A percentile compares a stretch with the other conserved stretches of the same genome.
Evolutionary conservation across 2,113 vertebrate species (phyloP).

Genomic region (Rhabdornis inornatus): DNA sequence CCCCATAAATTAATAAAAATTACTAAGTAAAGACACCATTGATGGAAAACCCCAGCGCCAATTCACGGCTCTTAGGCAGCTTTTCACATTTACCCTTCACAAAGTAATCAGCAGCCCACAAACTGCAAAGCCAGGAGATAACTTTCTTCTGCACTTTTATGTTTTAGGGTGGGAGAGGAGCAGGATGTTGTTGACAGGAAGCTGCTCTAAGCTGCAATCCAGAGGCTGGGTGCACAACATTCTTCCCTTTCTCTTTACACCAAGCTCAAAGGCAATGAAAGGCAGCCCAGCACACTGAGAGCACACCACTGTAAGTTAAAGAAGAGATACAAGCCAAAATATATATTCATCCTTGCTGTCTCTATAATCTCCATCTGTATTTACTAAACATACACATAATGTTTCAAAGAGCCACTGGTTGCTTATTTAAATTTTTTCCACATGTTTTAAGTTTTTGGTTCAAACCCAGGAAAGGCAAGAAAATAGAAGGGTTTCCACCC

Average conservation of each 20-base stretch:
- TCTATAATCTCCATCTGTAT: neutral
- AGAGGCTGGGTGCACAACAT: neutral
- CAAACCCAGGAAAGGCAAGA: neutral
- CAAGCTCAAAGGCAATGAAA: neutral
- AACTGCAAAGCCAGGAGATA: neutral
- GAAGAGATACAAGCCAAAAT: neutral
- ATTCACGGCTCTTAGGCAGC: neutral
- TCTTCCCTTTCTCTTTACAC: neutral
- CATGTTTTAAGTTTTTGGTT: conserved; percentile 33
- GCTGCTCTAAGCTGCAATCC: neutral
- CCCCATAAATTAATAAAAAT: neutral
- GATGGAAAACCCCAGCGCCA: neutral
- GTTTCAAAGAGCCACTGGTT: neutral
- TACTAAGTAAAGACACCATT: neutral
- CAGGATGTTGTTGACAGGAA: neutral
- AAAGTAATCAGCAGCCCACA: neutral
- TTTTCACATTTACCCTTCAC: neutral
- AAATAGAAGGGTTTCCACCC: conserved; percentile 55
- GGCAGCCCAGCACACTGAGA: neutral
- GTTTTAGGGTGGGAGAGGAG: neutral
- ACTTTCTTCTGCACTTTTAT: neutral
- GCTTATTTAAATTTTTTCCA: conserved; percentile 55
- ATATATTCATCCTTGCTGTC: neutral
- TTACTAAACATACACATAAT: conserved; percentile 28
- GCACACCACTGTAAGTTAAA: neutral